Evolutionary conservation across 2,888 invertebrate genomes (phyloP), one percentile per base, ranked within the genome.

Genomic region (Amiota mariae): DNA sequence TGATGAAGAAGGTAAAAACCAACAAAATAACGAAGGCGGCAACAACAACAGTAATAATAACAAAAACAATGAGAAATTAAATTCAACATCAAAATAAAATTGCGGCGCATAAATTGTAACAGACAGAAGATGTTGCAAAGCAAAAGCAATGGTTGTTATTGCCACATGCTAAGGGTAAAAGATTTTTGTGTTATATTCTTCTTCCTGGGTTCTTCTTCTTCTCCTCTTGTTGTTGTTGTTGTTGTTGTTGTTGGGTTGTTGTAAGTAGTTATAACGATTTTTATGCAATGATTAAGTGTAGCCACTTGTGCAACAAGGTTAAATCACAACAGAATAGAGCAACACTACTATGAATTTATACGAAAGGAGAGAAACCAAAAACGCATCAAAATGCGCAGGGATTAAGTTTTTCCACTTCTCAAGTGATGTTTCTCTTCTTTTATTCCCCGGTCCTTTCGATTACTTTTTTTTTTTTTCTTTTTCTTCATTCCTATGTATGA

Each of bases 101-200:
- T 82, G 78, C 78, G 81, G 71, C 76, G 78, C 79, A 82, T 82
- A 82, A 83, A 84, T 83, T 78, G 78, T 36, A n/a, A 49, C 20
- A 20, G 48, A 36, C 57, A 49, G 10, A 57, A 13, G 18, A 6
- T n/a, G 54, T 36, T 36, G 36, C 6, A 36, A 36, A 6, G 36
- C 36, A 36, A 36, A 36, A 36, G 4, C 36, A 13, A 61, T 49
- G 72, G 46, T 11, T 57, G 47, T 12, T n/a, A 12, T 12, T n/a
- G 54, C n/a, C 11, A 11, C 24, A 24, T 18, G 20, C 59, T 18
- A 24, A n/a, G 10, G 2, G 13, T 59, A 59, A 59, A 59, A 59
- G 59, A 59, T 36, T 36, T 36, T 24, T n/a, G n/a, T 36, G 36
- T 36, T 36, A 36, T 36, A 6, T 2, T 36, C 36, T 36, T 51